Evolutionary conservation across 2,797 vertebrate genomes (phyloP), one percentile per base, ranked within the genome.

Genomic region (Pipistrellus kuhlii): DNA sequence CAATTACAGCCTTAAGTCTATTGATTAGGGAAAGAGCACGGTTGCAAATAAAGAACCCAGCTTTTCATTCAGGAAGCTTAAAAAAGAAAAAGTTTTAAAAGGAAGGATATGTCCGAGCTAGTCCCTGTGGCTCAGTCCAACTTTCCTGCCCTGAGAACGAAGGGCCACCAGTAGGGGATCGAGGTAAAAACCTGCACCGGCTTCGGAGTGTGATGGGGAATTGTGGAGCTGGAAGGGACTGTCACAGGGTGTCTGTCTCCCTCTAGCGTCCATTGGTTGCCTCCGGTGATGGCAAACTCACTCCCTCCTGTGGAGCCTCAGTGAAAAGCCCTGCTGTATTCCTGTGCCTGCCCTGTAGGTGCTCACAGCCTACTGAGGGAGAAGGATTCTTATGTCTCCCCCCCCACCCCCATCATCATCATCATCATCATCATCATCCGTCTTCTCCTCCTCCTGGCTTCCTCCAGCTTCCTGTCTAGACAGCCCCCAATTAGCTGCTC

Each of bases 391-490:
- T 44, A 1, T 48, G 12, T 20, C 30, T 17, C 5, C 55, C 13
- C 2, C 8, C 15, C 20, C 2, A n/a, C n/a, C 8, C 11, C 57
- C 38, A 32, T 14, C 51, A 46, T 13, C 23, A 38, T 38, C 3
- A 5, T 8, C 18, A 38, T 9, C 41, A 17, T 25, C 5, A 5
- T 62, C 12, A 14, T 41, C 59, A 44, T 15, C 32, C n/a, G 3
- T 2, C 2, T 7, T n/a, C 78, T 20, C 75, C 62, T 53, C n/a
- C 57, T 23, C 76, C 25, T 85, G 80, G 53, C n/a, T 23, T 14
- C 2, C 46, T 73, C 93, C 0, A 82, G 93, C 97, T 98, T 98
- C 98, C 98, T 98, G 98, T 98, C 98, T 98, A 98, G 98, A 98
- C 98, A 80, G 97, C 94, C 95, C 95, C 97, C 97, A 98, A 98